Conservation (phyloP, 2,797 vertebrate species). For the Agapornis canus region DNA sequence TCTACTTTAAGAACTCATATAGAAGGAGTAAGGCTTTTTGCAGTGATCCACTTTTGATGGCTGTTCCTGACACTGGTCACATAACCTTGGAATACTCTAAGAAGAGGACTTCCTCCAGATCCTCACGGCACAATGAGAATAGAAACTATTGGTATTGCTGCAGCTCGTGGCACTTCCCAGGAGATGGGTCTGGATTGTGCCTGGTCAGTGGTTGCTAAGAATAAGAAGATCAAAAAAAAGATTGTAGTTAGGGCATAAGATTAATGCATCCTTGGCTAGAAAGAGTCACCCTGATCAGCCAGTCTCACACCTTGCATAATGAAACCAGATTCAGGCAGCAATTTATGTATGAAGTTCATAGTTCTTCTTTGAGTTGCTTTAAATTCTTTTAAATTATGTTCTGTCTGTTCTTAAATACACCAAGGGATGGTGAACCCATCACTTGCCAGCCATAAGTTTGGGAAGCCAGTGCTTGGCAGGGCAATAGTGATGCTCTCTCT, state of each 20-base stretch:
- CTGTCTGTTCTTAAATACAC: background rate
- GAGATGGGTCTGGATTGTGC: background rate
- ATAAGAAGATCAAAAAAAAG: background rate
- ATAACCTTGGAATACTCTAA: conserved; percentile 18
- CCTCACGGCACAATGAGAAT: background rate
- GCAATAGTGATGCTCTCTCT: background rate
- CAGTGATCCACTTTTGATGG: background rate
- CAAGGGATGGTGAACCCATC: background rate
- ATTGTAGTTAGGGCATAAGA: background rate
- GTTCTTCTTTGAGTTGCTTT: background rate
- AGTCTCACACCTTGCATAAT: background rate
- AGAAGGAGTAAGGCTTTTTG: conserved; percentile 12
- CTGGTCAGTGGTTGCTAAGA: background rate
- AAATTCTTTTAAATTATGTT: background rate
- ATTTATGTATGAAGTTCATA: background rate
- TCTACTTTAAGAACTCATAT: background rate
- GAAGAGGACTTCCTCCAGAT: background rate
- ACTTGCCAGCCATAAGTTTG: background rate
- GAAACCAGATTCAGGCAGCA: background rate
- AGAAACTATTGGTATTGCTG: background rate
- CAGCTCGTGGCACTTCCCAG: background rate
- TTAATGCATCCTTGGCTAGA: background rate
- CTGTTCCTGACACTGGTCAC: background rate
- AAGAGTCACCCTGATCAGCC: background rate
- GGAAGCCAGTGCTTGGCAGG: background rate